Base-by-base conservation (phyloP, 2,888 invertebrate species). In the Drosophila macrothrix region DNA sequence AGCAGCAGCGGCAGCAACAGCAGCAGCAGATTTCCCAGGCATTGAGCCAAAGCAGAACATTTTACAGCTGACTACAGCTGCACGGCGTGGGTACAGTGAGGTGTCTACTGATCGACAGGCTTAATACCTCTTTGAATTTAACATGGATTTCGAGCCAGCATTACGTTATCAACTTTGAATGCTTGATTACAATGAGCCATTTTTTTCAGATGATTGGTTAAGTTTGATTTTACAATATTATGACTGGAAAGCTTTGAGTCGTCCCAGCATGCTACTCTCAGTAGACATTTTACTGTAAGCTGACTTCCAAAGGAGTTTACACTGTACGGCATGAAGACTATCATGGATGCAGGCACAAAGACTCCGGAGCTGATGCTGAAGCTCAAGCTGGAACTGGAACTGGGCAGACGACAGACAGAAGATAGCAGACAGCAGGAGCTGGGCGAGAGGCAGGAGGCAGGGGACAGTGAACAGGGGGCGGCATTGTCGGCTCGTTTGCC, bases 401-500 rank as follows among this genome's bases (percentile, higher is more conserved):
- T 7, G 14, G 28, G 37, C 37, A 55, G 37, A 37, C 55, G 55
- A 55, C 37, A 55, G 55, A 37, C 53, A 16, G 16, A 22, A 46
- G 46, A 25, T 46, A 25, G 25, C 46, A 46, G 46, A 16, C 46
- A 29, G 19, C 58, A 43, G 67, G 25, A 54, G 46, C 41, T 37
- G 28, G 33, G 25, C 33, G 25, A 16, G 46, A 29, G 29, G 4
- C 60, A 61, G 73, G 56, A 49, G 50, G 28, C 31, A 60, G 54
- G 39, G 19, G 3, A 6, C 54, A 29, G 22, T 22, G 33, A 37
- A 37, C 41, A 12, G 35, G 54, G 43, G 63, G 50, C 53, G 54
- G 71, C 52, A 64, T 60, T 82, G 88, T 77, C 87, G 84, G 84
- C 82, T 72, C 58, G 84, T 71, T 88, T 82, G 87, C 84, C 89